Evolutionary conservation across 2,113 vertebrate species (phyloP).

Genomic region (Lipotes vexillifer): DNA sequence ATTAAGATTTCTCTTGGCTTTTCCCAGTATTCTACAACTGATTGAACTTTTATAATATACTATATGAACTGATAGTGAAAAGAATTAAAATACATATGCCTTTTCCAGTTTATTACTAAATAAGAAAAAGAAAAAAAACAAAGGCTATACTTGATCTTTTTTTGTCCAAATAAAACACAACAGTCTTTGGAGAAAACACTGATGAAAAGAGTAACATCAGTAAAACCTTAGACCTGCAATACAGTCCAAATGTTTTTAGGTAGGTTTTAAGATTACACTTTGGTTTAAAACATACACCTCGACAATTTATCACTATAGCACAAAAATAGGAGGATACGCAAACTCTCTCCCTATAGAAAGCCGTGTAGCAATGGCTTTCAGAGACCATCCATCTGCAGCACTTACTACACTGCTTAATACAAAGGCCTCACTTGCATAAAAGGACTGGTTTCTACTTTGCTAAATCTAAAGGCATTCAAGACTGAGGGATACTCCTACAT

Average conservation of each 20-base stretch:
- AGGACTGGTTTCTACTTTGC: not conserved
- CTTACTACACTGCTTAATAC: not conserved
- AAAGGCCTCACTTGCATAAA: not conserved
- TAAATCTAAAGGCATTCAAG: not conserved
- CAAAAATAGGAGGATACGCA: not conserved
- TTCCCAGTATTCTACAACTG: not conserved
- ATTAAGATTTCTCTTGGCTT: not conserved
- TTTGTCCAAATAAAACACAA: not conserved
- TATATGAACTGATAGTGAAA: not conserved
- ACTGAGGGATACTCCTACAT: not conserved
- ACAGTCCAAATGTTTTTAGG: not conserved
- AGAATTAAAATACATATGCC: not conserved
- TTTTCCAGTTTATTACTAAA: not conserved
- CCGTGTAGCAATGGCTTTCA: not conserved
- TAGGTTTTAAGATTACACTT: not conserved
- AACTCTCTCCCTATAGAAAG: not conserved
- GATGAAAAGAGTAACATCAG: not conserved
- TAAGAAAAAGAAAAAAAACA: not conserved
- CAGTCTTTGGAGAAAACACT: not conserved
- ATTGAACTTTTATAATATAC: not conserved
- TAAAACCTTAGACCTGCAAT: not conserved
- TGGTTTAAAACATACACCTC: not conserved
- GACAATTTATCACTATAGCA: not conserved
- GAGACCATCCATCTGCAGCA: not conserved
- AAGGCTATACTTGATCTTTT: not conserved